phyloP scores from a whole-genome alignment of 2,113 vertebrate genomes.

The Macheiramphus alcinus region DNA sequence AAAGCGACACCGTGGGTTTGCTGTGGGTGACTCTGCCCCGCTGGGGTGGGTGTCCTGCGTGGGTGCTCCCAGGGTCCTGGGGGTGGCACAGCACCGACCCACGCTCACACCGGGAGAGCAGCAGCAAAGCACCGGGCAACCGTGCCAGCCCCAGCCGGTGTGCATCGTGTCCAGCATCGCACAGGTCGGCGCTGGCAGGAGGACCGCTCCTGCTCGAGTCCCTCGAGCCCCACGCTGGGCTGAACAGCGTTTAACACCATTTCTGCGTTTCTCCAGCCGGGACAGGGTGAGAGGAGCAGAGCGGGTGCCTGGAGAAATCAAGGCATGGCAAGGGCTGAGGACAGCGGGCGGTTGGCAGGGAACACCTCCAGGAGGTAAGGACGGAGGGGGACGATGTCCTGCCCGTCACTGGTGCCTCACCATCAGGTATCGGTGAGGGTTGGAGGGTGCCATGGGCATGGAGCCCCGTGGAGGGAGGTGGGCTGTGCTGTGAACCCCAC shows the following conservation, averaged over 20 bases:
- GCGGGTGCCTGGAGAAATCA: background rate
- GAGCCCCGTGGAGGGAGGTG: background rate
- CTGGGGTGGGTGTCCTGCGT: background rate
- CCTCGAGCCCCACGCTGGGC: background rate
- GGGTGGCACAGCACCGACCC: background rate
- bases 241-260: rapidly evolving
- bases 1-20: background rate
- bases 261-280: background rate
- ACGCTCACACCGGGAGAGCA: background rate
- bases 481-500: background rate
- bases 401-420: background rate
- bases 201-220: rapidly evolving
- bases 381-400: background rate
- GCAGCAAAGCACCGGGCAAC: background rate
- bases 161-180: background rate
- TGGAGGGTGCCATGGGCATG: background rate
- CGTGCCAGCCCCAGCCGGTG: background rate
- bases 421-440: background rate
- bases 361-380: background rate
- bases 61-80: background rate
- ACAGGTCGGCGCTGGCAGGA: background rate
- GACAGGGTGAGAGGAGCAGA: background rate
- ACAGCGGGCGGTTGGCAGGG: rapidly evolving
- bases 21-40: background rate
- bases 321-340: background rate